A percentile compares a stretch with the other conserved stretches of the same genome.
Conservation (phyloP, 30 jellyfish, hydroid and myxozoan species). For the Calvadosia cruxmelitensis region DNA sequence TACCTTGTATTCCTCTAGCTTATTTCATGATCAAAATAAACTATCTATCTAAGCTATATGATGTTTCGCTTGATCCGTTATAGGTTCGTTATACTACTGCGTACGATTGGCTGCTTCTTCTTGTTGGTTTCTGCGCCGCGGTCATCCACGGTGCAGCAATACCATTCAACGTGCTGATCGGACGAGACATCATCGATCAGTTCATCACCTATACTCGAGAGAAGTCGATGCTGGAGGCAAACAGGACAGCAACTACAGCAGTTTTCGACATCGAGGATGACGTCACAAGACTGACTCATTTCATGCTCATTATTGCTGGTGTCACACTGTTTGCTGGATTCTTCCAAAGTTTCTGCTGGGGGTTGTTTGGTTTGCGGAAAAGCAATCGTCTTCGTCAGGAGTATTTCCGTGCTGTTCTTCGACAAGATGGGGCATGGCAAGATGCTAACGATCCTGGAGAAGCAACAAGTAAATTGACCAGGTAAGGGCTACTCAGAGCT, state of each 20-base stretch:
- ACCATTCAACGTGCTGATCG: background rate
- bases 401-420: background rate
- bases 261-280: background rate
- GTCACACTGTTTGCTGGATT: background rate
- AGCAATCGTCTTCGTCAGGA: background rate
- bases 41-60: too few species aligned
- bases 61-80: too few species aligned
- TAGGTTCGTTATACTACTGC: background rate
- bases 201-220: background rate
- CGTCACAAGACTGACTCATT: background rate
- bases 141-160: background rate
- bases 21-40: too few species aligned
- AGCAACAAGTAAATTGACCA: background rate
- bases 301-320: background rate
- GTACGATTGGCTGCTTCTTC: background rate
- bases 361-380: background rate
- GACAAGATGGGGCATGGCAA: conserved; percentile 1
- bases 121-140: background rate
- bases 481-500: background rate
- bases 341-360: background rate
- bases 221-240: too few species aligned
- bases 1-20: too few species aligned
- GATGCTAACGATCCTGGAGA: background rate
- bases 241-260: too few species aligned
- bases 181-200: background rate